Evolutionary conservation across 2,888 invertebrate genomes (phyloP).

Genomic region (Drosophila acutilabella): DNA sequence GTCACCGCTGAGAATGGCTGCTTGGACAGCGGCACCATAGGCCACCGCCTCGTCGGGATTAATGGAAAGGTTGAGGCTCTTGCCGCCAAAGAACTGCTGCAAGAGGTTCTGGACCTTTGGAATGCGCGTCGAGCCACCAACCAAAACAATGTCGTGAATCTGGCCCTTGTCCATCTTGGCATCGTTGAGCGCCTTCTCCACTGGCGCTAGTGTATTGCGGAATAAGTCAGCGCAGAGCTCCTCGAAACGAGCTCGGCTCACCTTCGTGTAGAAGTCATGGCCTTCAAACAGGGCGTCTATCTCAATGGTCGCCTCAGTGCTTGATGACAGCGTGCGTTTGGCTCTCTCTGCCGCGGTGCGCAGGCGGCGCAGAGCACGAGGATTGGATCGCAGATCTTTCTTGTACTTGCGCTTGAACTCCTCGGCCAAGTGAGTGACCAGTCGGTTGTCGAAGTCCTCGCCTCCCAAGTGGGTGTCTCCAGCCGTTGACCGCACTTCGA

Average conservation of each 20-base stretch:
- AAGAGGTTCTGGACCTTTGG: constrained; percentile 91
- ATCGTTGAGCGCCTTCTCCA: constrained; percentile 91
- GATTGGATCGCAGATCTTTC: constrained; percentile 89
- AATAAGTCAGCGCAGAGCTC: constrained; percentile 91
- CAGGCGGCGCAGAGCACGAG: constrained; percentile 89
- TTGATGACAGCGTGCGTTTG: constrained; percentile 91
- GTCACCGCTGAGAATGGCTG: constrained; percentile 89
- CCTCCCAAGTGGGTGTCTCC: constrained; percentile 93
- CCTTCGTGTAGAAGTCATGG: constrained; percentile 89
- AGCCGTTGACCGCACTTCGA: constrained; percentile 98
- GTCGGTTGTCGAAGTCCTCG: constrained; percentile 94
- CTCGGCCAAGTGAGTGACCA: constrained; percentile 93
- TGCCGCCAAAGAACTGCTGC: constrained; percentile 91
- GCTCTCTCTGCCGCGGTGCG: constrained; percentile 93
- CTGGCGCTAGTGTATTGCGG: constrained; percentile 90
- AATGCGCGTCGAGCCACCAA: constrained; percentile 92
- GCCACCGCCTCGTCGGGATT: constrained; percentile 93
- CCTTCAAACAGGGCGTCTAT: constrained; percentile 91
- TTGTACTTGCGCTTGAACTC: constrained; percentile 93
- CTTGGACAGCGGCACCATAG: constrained; percentile 91
- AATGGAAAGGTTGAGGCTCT: constrained; percentile 90
- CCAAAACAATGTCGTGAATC: constrained; percentile 92
- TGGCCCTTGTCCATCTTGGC: constrained; percentile 91
- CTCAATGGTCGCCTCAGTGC: constrained; percentile 91
- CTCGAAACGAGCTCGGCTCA: constrained; percentile 91